Base-by-base conservation (phyloP, 2,113 vertebrate genomes). In the Herpetotheres cachinnans region DNA sequence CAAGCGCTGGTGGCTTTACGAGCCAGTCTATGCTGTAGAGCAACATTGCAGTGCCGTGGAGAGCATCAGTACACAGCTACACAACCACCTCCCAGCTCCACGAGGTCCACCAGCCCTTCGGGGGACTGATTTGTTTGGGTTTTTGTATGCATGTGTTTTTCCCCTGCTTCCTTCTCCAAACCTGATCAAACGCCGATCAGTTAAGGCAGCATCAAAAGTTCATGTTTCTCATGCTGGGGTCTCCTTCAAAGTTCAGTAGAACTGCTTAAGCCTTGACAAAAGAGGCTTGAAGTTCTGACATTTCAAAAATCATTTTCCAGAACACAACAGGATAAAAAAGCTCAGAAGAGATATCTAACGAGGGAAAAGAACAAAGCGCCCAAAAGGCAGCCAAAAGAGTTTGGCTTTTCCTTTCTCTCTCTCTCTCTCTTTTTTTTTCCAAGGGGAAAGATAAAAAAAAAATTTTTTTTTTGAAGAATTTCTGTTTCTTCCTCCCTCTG, bases 171-270 rank as follows among this genome's bases (percentile, higher is more conserved):
- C 52, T 90, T 72, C 79, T 78, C 69, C 54, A 80, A 6, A 3
- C 6, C 49, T 95, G 97, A 98, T 98, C 95, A 98, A 98, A 98
- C 97, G 36, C 2, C 7, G 47, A 25, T 61, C 89, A 89, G 95
- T 82, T 94, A 71, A 84, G 86, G 79, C 76, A 91, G 85, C 81
- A 10, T 86, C 90, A 91, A 49, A 97, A 97, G 97, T 97, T 94
- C 94, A 86, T 7, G 58, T 49, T 67, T 52, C 70, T 95, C 90
- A 78, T 65, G 83, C 93, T 67, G 71, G 71, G 93, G 89, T 96
- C 90, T 95, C 95, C 95, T 98, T 97, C 97, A 95, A 97, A 97
- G 93, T 97, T 92, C 96, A 96, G 77, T 56, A 85, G 91, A 86
- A 83, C 62, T 95, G 73, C 96, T 95, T 97, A 95, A 97, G 95